Conservation (phyloP, 2,113 vertebrate species). For the Sinocyclocheilus grahami region DNA sequence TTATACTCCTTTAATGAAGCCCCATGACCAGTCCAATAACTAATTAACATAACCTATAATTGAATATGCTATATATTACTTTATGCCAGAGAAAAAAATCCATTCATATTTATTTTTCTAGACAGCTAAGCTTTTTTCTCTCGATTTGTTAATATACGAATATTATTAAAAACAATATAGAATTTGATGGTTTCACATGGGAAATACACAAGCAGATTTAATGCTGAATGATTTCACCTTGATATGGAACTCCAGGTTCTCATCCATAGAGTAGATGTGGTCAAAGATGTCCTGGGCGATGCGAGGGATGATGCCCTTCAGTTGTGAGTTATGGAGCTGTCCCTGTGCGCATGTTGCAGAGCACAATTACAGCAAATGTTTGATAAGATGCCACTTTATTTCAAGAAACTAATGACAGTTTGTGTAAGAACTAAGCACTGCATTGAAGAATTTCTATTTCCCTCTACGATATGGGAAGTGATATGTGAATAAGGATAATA, state of each 20-base stretch:
- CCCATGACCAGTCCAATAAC: background rate
- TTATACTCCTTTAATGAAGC: background rate
- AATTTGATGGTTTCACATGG: background rate
- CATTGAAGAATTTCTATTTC: background rate
- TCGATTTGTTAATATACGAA: background rate
- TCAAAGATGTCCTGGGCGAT: constrained; percentile 94
- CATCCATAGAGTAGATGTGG: constrained; percentile 98
- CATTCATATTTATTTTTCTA: background rate
- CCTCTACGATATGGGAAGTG: background rate
- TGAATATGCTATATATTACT: background rate
- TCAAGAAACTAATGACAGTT: background rate
- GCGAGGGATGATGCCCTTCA: constrained; percentile 95
- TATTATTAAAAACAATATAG: background rate
- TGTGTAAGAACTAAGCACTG: background rate
- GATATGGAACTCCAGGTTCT: constrained; percentile 97
- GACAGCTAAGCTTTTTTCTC: background rate
- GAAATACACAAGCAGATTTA: background rate
- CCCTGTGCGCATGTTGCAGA: constrained; percentile 72
- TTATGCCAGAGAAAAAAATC: background rate
- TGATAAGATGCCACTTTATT: background rate
- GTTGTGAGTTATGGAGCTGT: constrained; percentile 84
- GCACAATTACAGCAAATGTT: background rate
- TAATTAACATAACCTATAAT: background rate
- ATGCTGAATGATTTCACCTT: constrained; percentile 76
- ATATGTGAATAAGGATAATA: background rate